phyloP scores from a whole-genome alignment of 2,797 vertebrate genomes.

The Spinus pinus region DNA sequence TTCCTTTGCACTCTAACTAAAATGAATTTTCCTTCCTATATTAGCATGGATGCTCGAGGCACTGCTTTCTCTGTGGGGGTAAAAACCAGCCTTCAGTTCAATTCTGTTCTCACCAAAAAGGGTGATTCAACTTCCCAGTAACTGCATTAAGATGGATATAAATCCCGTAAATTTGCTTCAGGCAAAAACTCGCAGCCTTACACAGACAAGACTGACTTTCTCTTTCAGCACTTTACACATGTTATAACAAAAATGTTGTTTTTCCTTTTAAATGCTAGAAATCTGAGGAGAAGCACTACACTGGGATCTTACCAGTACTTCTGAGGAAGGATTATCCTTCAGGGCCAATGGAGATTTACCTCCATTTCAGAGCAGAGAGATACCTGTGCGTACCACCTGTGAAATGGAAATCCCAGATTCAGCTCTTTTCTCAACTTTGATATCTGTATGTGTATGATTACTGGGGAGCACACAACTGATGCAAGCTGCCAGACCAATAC shows the following conservation, averaged over 20 bases:
- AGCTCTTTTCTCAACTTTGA: background rate
- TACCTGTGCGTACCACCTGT: background rate
- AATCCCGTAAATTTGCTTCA: background rate
- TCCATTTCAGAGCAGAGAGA: background rate
- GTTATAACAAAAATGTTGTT: background rate
- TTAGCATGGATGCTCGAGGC: background rate
- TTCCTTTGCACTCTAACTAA: background rate
- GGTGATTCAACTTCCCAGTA: background rate
- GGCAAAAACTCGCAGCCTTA: background rate
- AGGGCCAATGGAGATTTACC: background rate
- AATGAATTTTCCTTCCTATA: conserved; percentile 30
- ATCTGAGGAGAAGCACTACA: background rate
- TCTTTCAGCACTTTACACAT: background rate
- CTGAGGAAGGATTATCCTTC: background rate
- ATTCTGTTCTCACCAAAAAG: background rate
- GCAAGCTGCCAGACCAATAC: background rate
- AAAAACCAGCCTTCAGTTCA: background rate
- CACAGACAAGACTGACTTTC: background rate
- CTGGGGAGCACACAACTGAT: background rate
- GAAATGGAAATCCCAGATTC: background rate
- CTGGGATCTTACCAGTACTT: background rate
- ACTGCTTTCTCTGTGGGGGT: background rate
- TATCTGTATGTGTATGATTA: background rate
- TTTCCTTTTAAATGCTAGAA: background rate
- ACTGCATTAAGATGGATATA: background rate